Evolutionary conservation across 2,797 vertebrate genomes (phyloP).

Genomic region (Crotalus adamanteus): DNA sequence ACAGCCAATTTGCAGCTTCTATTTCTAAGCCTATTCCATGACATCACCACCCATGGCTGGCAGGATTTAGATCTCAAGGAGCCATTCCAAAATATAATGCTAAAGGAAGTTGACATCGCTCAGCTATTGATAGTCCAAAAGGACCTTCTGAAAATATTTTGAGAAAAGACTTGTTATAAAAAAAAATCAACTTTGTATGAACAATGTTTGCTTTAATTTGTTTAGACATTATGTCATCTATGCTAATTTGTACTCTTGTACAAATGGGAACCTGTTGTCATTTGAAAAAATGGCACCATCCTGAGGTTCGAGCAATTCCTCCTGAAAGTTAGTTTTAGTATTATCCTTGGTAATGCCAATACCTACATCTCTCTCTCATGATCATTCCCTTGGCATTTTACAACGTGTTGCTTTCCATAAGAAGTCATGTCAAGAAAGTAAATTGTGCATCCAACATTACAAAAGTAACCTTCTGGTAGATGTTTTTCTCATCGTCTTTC

Average conservation of each 20-base stretch:
- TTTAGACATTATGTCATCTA: neutral
- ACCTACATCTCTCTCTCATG: constrained; percentile 3
- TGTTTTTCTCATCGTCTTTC: neutral
- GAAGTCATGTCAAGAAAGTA: neutral
- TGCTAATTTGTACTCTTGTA: neutral
- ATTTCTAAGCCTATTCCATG: neutral
- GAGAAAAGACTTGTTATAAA: neutral
- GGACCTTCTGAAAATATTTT: neutral
- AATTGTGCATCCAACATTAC: neutral
- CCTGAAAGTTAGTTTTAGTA: neutral
- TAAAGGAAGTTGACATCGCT: neutral
- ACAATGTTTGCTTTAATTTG: neutral
- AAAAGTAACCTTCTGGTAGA: constrained; percentile 20
- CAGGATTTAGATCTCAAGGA: neutral
- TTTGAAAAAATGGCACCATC: neutral
- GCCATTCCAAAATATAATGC: neutral
- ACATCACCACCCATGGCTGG: neutral
- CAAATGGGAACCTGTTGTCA: neutral
- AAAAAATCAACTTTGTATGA: neutral
- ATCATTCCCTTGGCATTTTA: neutral
- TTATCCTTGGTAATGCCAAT: neutral
- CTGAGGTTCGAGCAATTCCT: neutral
- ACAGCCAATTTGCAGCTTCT: neutral
- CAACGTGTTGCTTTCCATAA: neutral
- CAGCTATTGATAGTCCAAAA: neutral